These are phyloP conservation scores for Ridgeia piscesae DNA, from an alignment of 1,140 invertebrate species.

Conservation along the genomic window DNA sequence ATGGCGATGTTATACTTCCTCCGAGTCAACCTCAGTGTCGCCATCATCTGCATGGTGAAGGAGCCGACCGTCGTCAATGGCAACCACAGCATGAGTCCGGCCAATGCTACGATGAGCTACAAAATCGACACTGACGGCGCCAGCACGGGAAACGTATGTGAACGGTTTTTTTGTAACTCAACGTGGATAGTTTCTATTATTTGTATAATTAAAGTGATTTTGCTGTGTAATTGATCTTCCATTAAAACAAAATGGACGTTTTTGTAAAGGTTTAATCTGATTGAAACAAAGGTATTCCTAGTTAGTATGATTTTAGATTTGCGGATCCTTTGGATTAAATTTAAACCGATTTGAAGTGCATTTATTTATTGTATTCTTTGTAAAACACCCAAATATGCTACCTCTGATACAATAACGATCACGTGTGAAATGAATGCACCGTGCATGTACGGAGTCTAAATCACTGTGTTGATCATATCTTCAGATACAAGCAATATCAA, in stretches of 20 bases:
- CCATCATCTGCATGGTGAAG: constrained; percentile 90
- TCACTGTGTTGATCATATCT: neutral
- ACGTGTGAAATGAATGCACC: neutral
- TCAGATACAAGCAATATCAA: neutral
- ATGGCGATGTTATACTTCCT: constrained; percentile 73
- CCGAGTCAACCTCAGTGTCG: constrained; percentile 91
- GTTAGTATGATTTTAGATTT: neutral
- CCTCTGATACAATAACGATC: too few relatives aligned
- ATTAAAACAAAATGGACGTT: neutral
- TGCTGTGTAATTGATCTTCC: neutral
- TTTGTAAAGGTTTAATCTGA: neutral
- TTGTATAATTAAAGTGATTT: neutral
- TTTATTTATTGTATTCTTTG: too few relatives aligned
- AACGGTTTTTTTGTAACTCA: too few relatives aligned
- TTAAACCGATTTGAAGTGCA: too few relatives aligned
- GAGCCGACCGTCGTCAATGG: neutral
- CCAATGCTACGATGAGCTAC: neutral
- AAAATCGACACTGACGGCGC: neutral
- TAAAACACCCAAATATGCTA: too few relatives aligned
- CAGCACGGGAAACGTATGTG: neutral
- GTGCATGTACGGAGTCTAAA: neutral
- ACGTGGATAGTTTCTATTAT: neutral
- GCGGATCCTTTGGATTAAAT: too few relatives aligned
- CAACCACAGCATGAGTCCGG: neutral
- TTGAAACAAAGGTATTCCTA: neutral